Percentiles rank a stretch among this genome's conserved stretches.
Conservation (phyloP, 2,113 vertebrate species). For the Toxostoma redivivum region DNA sequence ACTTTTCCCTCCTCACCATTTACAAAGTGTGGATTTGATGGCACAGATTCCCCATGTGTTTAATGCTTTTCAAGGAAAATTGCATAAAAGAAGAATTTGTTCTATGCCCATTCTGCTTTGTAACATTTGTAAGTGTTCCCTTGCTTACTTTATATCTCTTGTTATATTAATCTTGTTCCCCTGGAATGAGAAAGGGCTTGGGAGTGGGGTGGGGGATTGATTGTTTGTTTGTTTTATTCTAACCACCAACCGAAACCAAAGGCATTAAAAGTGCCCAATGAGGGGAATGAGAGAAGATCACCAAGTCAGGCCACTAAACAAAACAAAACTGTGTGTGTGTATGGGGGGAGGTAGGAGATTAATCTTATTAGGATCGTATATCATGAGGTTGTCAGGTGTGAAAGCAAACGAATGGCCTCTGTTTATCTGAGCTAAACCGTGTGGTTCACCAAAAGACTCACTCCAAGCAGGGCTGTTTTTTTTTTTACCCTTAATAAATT, state of each 20-base stretch:
- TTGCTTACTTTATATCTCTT: constrained; percentile 25
- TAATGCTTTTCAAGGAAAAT: constrained; percentile 2
- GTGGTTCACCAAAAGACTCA: constrained; percentile 85
- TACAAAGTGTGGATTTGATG: neutral
- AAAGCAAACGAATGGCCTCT: constrained; percentile 94
- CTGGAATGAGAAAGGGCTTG: constrained; percentile 34
- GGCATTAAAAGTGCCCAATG: constrained; percentile 55
- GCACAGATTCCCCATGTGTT: neutral
- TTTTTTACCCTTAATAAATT: constrained; percentile 91
- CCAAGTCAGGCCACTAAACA: constrained; percentile 57
- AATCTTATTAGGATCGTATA: constrained; percentile 96
- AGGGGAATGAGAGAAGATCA: constrained; percentile 61
- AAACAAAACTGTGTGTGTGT: constrained; percentile 47
- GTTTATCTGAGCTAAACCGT: constrained; percentile 95
- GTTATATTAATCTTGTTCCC: constrained; percentile 63
- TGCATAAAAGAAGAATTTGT: neutral
- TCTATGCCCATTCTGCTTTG: constrained; percentile 17
- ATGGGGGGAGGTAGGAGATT: constrained; percentile 77
- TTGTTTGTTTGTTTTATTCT: constrained; percentile 63
- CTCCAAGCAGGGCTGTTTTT: constrained; percentile 69
- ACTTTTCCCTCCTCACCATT: neutral
- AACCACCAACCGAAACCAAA: constrained; percentile 65
- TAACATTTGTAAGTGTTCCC: constrained; percentile 47
- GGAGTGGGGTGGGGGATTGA: constrained; percentile 1
- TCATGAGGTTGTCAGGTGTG: constrained; percentile 92